Base-by-base conservation (phyloP, 2,797 vertebrate species). In the Microctenopoma stevenorrisi region DNA sequence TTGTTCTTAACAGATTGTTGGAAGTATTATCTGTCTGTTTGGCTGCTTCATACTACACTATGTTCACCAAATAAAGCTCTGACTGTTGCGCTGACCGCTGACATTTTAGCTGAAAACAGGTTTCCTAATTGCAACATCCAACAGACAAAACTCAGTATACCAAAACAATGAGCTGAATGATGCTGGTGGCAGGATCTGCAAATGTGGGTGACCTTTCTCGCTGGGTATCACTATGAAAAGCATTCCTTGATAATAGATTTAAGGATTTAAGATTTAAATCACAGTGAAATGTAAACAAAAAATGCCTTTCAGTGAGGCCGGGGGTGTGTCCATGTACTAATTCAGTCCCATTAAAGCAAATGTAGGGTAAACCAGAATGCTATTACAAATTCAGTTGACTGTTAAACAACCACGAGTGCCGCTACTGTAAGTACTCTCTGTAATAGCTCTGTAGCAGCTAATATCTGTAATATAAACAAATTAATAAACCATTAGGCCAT, bases 401-500 rank as follows among this genome's bases (percentile, higher is more conserved):
- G 64, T 63, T 62, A 63, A 18, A 58, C 37, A 76, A 64, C 59
- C 61, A 53, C 38, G 40, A 57, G 15, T 30, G 43, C 61, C 57
- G 40, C 77, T 78, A 64, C 61, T 70, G 68, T 73, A 78, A 83
- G 61, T 57, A 42, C 55, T 18, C 44, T 43, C 40, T 44, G 15
- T 44, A 44, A 44, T 7, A 44, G 42, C 5, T 44, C 42, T 46
- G 44, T 42, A 42, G 2, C 40, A 14, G 40, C n/a, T 46, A n/a
- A 9, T 10, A 48, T 75, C 54, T 55, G 35, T 78, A 86, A 79
- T 77, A 79, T 67, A 38, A 14, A 49, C 65, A 78, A 78, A 87
- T 64, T 77, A 75, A 69, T 68, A 65, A 52, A 42, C 40, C 54
- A 43, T 83, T 86, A 82, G 75, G 16, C 38, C 43, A 26, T 61